Conservation (phyloP, 2,888 invertebrate genomes). For the Hydropsyche betteni region DNA sequence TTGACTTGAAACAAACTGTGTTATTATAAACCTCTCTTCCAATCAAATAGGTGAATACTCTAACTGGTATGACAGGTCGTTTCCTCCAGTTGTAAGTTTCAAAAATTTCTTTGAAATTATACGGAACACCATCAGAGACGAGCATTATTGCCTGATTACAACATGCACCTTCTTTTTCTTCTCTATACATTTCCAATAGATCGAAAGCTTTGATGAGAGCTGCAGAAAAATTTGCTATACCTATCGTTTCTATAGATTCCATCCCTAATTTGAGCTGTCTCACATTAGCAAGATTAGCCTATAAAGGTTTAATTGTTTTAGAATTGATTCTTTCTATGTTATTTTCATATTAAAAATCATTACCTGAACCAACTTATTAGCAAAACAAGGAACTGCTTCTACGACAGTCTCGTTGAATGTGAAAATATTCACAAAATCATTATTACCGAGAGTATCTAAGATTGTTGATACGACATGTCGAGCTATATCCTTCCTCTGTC, state of each 20-base stretch:
- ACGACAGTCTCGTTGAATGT: constrained; percentile 86
- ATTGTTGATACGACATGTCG: constrained; percentile 87
- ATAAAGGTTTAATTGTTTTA: constrained; percentile 46
- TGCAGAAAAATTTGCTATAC: constrained; percentile 93
- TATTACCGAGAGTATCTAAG: constrained; percentile 94
- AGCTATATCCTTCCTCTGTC: constrained; percentile 88
- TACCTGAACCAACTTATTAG: constrained; percentile 88
- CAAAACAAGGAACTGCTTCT: constrained; percentile 88
- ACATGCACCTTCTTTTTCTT: constrained; percentile 71
- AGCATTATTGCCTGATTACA: constrained; percentile 94
- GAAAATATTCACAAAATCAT: constrained; percentile 97
- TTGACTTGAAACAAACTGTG: constrained; percentile 53
- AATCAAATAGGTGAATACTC: constrained; percentile 98
- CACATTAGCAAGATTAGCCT: constrained; percentile 88
- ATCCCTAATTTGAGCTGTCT: constrained; percentile 84
- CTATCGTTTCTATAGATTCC: constrained; percentile 79
- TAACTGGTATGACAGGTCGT: constrained; percentile 80
- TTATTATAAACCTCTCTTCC: constrained; percentile 77
- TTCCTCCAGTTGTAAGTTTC: constrained; percentile 87
- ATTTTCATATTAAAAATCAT: no score
- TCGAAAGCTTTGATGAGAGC: constrained; percentile 92
- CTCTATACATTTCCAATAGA: constrained; percentile 75
- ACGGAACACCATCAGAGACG: constrained; percentile 98
- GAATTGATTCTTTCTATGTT: no score
- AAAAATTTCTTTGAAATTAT: constrained; percentile 92